Evolutionary conservation across 2,113 vertebrate species (phyloP), one percentile per base, ranked within the genome.

Genomic region (Glaucidium brasilianum): DNA sequence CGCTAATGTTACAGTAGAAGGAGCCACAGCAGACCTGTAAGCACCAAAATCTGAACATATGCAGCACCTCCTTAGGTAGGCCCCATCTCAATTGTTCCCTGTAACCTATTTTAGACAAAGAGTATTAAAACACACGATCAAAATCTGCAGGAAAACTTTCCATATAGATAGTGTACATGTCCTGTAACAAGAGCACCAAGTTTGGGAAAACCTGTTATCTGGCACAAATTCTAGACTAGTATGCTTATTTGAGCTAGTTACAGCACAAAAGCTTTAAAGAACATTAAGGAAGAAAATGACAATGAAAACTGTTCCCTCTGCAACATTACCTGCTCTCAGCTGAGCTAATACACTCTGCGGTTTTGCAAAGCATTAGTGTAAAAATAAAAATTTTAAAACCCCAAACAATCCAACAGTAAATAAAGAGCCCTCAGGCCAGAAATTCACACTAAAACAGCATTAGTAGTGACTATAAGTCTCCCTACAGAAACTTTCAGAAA

Each of bases 401-500:
- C n/a, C n/a, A 88, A 95, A 94, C 71, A 94, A 85, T 91, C 58
- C 94, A 90, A 80, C 71, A 86, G 88, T 91, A 96, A 81, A 91
- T 69, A 73, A 92, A 96, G 92, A 96, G 63, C 91, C 96, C 85
- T 95, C 62, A 90, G 94, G 89, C 88, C 94, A 97, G 96, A 97
- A 98, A 97, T 96, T 97, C 35, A 21, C 93, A 79, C 87, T 84
- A 53, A 56, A 92, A 52, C 81, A 91, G 94, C 89, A 90, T 95
- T 95, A 97, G 93, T 84, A 95, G 92, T 63, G 56, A 97, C 74
- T 97, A 32, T 88, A 97, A 96, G 77, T 67, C 77, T 82, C 73
- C 63, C 82, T 91, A 92, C 71, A 95, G 95, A 97, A 97, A 95
- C 95, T 96, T 97, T 96, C 94, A 94, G 94, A 89, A 97, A 97